phyloP scores from a whole-genome alignment of 2,888 invertebrate genomes.

The Seira musarum region DNA sequence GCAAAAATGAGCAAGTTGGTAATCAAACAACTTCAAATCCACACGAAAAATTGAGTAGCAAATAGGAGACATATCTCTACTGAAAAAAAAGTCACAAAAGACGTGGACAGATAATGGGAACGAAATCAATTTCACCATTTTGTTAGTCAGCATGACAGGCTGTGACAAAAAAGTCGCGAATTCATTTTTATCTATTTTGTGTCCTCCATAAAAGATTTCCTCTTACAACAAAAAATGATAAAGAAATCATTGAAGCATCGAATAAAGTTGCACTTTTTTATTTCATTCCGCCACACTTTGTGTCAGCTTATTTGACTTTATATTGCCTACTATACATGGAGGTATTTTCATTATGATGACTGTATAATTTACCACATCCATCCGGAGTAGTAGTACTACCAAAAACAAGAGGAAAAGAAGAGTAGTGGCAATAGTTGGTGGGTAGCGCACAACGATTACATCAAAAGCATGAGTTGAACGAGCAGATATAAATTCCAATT shows the following conservation, averaged over 20 bases:
- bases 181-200: constrained; percentile 6
- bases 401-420: too few species aligned
- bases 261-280: neutral
- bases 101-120: neutral
- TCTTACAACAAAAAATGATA: neutral
- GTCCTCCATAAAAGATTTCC: neutral
- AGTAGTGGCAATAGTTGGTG: too few species aligned
- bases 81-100: constrained; percentile 5
- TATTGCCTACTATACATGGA: neutral
- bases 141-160: constrained; percentile 40
- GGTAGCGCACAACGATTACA: too few species aligned
- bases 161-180: neutral
- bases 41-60: constrained; percentile 20
- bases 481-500: too few species aligned
- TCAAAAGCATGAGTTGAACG: too few species aligned
- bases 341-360: too few species aligned
- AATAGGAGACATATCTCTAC: neutral
- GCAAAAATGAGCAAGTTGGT: constrained; percentile 26
- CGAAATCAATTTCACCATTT: constrained; percentile 11
- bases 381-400: too few species aligned
- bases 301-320: neutral
- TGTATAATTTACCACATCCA: too few species aligned
- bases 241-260: constrained; percentile 6
- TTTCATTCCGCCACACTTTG: neutral
- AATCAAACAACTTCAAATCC: constrained; percentile 36